Conservation (phyloP, 2,888 invertebrate genomes). For the Chironomus riparius region DNA sequence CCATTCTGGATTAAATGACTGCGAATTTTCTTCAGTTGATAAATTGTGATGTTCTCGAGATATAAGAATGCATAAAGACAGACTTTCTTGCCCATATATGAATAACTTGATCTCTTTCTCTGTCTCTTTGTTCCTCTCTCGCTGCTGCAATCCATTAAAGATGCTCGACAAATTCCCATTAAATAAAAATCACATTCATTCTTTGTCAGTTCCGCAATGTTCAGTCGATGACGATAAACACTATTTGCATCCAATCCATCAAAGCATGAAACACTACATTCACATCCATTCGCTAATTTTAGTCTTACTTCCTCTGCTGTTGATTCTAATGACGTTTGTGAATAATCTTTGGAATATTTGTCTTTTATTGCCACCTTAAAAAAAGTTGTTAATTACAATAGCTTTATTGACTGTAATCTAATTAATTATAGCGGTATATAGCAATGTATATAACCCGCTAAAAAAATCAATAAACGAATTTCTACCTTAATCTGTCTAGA, state of each 20-base stretch:
- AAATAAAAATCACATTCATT: slow-evolving; percentile 77
- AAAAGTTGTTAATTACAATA: background rate
- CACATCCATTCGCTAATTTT: slow-evolving; percentile 61
- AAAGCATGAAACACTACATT: slow-evolving; percentile 70
- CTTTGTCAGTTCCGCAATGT: slow-evolving; percentile 70
- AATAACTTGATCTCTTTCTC: slow-evolving; percentile 63
- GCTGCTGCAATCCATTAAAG: slow-evolving; percentile 48
- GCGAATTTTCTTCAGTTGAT: slow-evolving; percentile 65
- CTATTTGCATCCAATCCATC: slow-evolving; percentile 63
- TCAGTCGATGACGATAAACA: slow-evolving; percentile 65
- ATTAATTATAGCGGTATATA: too few species aligned
- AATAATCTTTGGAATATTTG: slow-evolving; percentile 36
- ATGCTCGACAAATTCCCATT: slow-evolving; percentile 59
- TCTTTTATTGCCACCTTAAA: background rate
- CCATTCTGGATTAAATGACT: slow-evolving; percentile 73
- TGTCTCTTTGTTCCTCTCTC: slow-evolving; percentile 49
- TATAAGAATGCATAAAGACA: slow-evolving; percentile 71
- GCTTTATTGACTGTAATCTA: too few species aligned
- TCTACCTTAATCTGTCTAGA: background rate
- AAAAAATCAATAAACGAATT: background rate
- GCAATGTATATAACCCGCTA: too few species aligned
- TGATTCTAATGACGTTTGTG: slow-evolving; percentile 55
- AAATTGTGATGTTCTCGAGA: slow-evolving; percentile 69
- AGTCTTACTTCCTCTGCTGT: slow-evolving; percentile 59
- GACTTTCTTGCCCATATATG: slow-evolving; percentile 67